A percentile compares a stretch with the other conserved stretches of the same genome.
phyloP scores from a whole-genome alignment of 2,113 vertebrate genomes.

The Notarius lentiginosus region DNA sequence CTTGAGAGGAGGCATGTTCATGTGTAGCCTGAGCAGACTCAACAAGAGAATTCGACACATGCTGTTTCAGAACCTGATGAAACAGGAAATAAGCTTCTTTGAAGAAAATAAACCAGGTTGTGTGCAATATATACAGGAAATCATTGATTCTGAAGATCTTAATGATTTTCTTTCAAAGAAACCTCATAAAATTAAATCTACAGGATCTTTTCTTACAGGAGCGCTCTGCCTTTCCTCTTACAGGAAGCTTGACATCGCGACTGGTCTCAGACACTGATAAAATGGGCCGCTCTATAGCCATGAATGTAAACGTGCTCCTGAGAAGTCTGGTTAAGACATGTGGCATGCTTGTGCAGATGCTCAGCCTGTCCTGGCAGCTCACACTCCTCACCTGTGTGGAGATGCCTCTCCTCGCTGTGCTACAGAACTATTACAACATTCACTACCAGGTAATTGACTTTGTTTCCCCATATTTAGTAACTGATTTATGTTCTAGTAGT shows the following conservation, averaged over 20 bases:
- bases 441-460: constrained; percentile 67
- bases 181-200: neutral
- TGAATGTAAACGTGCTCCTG: constrained; percentile 76
- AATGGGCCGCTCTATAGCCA: constrained; percentile 79
- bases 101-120: constrained; percentile 71
- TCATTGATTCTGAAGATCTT: no score
- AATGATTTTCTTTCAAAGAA: neutral
- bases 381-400: constrained; percentile 78
- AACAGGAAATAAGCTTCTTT: constrained; percentile 75
- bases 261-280: constrained; percentile 76
- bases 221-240: neutral
- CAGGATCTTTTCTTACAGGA: neutral
- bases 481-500: neutral
- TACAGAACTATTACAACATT: constrained; percentile 72
- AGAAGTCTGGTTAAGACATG: constrained; percentile 73
- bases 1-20: constrained; percentile 69
- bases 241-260: constrained; percentile 78
- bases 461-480: neutral
- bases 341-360: constrained; percentile 79
- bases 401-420: constrained; percentile 65
- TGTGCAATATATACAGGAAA: neutral
- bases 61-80: constrained; percentile 67
- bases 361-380: constrained; percentile 77
- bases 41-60: constrained; percentile 69
- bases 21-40: constrained; percentile 65